These are phyloP conservation scores for Sinotaia quadrata DNA, from an alignment of 2,888 invertebrate species.

Conservation along the genomic window DNA sequence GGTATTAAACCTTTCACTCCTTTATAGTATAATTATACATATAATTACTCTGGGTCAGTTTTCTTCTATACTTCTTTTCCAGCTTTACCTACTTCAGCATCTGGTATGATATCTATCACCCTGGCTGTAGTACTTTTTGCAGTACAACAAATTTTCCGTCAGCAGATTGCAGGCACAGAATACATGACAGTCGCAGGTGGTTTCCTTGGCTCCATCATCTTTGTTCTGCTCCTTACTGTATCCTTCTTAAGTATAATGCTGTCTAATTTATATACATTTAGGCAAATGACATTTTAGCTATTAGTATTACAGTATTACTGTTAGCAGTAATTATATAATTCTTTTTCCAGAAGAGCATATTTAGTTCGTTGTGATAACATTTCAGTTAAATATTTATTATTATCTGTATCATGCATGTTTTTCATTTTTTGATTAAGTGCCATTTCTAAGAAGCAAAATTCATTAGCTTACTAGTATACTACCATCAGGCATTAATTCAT, in stretches of 20 bases:
- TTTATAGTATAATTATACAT: not conserved
- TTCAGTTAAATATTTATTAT: no score
- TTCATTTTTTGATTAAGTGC: no score
- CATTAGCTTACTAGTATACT: no score
- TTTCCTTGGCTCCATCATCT: conserved; percentile 88
- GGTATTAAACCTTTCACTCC: no score
- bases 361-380: no score
- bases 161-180: conserved; percentile 85
- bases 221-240: conserved; percentile 88
- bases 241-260: conserved; percentile 59
- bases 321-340: no score
- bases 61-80: conserved; percentile 35
- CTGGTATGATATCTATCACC: conserved; percentile 80
- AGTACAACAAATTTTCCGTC: conserved; percentile 92
- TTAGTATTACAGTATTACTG: no score
- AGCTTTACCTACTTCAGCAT: conserved; percentile 71
- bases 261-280: not conserved
- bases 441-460: no score
- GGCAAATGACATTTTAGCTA: not conserved
- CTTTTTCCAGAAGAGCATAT: no score
- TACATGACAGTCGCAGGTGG: conserved; percentile 90
- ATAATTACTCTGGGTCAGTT: not conserved
- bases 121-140: conserved; percentile 88
- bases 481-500: no score
- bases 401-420: no score